A percentile compares a stretch with the other conserved stretches of the same genome.
phyloP scores from a whole-genome alignment of 1,140 invertebrate species.

The Argopecten irradians region DNA sequence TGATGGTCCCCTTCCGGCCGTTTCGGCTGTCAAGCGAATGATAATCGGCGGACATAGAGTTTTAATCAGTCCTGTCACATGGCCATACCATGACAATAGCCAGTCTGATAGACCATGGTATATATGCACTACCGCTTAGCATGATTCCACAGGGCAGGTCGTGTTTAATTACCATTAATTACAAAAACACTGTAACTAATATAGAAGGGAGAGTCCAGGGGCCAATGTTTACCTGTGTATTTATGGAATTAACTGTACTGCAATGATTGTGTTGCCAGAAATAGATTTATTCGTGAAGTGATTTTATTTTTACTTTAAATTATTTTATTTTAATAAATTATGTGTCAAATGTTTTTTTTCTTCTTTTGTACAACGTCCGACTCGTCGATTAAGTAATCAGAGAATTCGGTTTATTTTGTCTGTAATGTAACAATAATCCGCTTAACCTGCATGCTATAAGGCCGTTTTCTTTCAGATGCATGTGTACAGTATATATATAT shows the following conservation, averaged over 20 bases:
- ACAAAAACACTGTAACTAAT: neutral
- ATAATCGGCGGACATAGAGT: neutral
- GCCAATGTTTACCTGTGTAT: neutral
- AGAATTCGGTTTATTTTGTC: too few species aligned
- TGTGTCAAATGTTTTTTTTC: too few species aligned
- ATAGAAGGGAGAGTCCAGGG: neutral
- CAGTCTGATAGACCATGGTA: neutral
- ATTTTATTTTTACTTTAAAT: too few species aligned
- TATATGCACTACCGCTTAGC: neutral
- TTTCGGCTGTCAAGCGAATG: neutral
- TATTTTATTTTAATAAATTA: too few species aligned
- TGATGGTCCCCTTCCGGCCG: neutral
- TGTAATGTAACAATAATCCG: too few species aligned
- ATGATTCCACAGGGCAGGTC: neutral
- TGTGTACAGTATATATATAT: too few species aligned
- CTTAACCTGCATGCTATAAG: too few species aligned
- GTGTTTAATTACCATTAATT: neutral
- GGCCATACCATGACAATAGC: neutral
- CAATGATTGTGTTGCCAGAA: too few species aligned
- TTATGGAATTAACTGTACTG: neutral
- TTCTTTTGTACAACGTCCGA: too few species aligned
- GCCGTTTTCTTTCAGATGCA: too few species aligned
- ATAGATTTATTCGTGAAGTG: too few species aligned
- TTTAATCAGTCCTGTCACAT: slow-evolving; percentile 10
- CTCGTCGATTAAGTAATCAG: too few species aligned